These are phyloP conservation scores for Schizotus pectinicornis DNA, from an alignment of 2,888 invertebrate genomes.

Conservation along the genomic window DNA sequence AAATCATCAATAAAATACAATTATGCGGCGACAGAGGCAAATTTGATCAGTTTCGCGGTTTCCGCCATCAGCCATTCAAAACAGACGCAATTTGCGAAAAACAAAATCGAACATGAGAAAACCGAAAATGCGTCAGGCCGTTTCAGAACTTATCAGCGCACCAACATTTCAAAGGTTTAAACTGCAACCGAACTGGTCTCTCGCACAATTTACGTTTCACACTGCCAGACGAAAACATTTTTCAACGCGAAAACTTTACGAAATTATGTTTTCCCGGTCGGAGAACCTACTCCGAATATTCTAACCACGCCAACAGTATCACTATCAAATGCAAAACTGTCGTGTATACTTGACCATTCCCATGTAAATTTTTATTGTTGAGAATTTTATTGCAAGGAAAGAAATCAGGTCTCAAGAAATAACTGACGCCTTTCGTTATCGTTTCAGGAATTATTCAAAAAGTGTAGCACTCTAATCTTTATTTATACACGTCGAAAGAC, in stretches of 20 bases:
- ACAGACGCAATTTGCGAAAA: not conserved
- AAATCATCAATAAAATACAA: slow-evolving; percentile 24
- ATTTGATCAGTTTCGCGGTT: slow-evolving; percentile 16
- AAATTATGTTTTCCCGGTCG: slow-evolving; percentile 14
- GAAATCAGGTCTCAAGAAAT: slow-evolving; percentile 9
- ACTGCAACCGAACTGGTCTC: slow-evolving; percentile 13
- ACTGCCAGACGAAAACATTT: slow-evolving; percentile 13
- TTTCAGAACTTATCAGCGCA: too few relatives aligned
- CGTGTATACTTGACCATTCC: slow-evolving; percentile 30
- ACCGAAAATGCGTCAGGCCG: too few relatives aligned
- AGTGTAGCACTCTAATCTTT: not conserved
- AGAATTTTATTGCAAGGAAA: slow-evolving; percentile 23
- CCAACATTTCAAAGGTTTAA: not conserved
- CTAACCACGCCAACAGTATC: slow-evolving; percentile 20
- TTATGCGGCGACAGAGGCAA: slow-evolving; percentile 15
- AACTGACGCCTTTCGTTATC: not conserved
- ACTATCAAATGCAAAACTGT: slow-evolving; percentile 24
- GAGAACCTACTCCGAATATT: slow-evolving; percentile 17
- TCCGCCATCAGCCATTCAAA: slow-evolving; percentile 8
- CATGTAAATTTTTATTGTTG: slow-evolving; percentile 31
- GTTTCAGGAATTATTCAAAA: slow-evolving; percentile 12
- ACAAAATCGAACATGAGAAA: not conserved
- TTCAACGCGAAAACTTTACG: slow-evolving; percentile 12
- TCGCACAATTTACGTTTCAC: slow-evolving; percentile 8
- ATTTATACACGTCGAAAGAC: too few relatives aligned